A percentile compares a stretch with the other conserved stretches of the same genome.
Evolutionary conservation across 2,113 vertebrate genomes (phyloP).

Genomic region (Stercorarius parasiticus): DNA sequence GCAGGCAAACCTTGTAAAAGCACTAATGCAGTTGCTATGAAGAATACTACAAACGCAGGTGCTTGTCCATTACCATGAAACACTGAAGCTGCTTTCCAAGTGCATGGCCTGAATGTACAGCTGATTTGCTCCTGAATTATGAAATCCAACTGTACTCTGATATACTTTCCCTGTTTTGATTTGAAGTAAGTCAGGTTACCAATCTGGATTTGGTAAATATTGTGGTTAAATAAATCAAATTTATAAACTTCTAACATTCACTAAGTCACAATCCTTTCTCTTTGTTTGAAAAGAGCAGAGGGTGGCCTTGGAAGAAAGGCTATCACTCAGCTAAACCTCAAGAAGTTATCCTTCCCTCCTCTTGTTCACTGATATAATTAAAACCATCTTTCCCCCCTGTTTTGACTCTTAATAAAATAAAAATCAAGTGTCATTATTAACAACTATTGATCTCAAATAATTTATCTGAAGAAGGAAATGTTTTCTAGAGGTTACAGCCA

Average conservation of each 20-base stretch:
- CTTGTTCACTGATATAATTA: neutral
- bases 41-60: neutral
- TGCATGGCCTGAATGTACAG: neutral
- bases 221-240: neutral
- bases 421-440: neutral
- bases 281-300: neutral
- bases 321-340: neutral
- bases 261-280: neutral
- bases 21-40: neutral
- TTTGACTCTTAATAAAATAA: neutral
- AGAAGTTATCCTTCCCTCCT: neutral
- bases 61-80: neutral
- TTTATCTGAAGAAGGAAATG: neutral
- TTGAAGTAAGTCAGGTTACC: neutral
- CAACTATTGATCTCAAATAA: neutral
- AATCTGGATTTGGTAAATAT: neutral
- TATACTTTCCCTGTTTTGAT: neutral
- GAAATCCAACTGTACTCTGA: neutral
- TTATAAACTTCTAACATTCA: neutral
- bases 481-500: neutral
- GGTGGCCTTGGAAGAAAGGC: neutral
- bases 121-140: neutral
- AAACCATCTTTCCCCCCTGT: neutral
- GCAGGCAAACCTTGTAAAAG: neutral
- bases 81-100: neutral